Conservation (phyloP, 2,797 vertebrate species). For the Bufotes viridis region DNA sequence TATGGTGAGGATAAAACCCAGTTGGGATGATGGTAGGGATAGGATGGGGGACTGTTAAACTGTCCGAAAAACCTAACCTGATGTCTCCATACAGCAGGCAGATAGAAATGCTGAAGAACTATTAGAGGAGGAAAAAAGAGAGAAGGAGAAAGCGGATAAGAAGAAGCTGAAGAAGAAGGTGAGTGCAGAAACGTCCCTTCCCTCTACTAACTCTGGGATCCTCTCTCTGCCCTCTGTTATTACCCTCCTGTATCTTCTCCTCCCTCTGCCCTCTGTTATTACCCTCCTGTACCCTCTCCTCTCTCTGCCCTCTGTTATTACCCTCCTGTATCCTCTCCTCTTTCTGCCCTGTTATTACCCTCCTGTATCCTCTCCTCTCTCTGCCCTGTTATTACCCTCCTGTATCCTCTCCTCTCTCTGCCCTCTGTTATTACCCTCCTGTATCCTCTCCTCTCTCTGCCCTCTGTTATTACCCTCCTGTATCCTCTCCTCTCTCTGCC, state of each 20-base stretch:
- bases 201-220: too few species aligned
- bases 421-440: too few species aligned
- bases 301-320: background rate
- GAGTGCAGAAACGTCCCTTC: background rate
- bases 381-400: background rate
- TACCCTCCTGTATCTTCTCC: too few species aligned
- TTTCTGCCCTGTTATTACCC: background rate
- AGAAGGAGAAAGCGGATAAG: conserved; percentile 37
- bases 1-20: background rate
- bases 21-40: background rate
- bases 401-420: background rate
- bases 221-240: too few species aligned
- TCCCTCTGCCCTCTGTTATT: background rate
- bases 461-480: background rate
- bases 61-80: background rate
- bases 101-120: conserved; percentile 48
- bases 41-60: background rate
- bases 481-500: background rate
- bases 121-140: conserved; percentile 28
- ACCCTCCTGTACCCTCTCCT: too few species aligned
- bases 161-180: conserved; percentile 51
- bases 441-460: too few species aligned
- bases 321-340: background rate
- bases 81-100: conserved; percentile 2
- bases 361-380: background rate